phyloP scores from a whole-genome alignment of 2,888 invertebrate genomes.

The Esperia sulphurella region DNA sequence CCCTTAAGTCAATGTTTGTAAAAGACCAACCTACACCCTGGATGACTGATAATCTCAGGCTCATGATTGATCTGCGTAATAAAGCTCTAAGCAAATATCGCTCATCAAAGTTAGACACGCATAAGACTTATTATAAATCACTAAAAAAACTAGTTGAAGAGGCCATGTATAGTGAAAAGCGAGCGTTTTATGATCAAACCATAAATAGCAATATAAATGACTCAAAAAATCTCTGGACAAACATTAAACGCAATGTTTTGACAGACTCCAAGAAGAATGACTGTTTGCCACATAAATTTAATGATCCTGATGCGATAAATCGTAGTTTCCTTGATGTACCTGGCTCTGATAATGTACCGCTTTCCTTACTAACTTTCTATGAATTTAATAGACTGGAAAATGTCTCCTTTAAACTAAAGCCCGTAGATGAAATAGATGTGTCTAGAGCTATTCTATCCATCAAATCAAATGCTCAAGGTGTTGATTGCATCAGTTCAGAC shows the following conservation, averaged over 20 bases:
- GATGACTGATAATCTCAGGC: constrained; percentile 15
- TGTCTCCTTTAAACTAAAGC: not conserved
- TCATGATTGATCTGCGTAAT: constrained; percentile 16
- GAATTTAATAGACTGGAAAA: not conserved
- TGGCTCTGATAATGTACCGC: not conserved
- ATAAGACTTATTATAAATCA: constrained; percentile 11
- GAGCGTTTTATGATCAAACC: constrained; percentile 5
- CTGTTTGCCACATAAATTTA: not conserved
- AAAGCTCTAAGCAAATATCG: constrained; percentile 8
- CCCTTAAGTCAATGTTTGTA: constrained; percentile 3
- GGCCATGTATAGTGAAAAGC: constrained; percentile 14
- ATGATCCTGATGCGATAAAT: constrained; percentile 1
- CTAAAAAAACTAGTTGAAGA: constrained; percentile 12
- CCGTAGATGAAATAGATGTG: not conserved
- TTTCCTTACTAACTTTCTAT: not conserved
- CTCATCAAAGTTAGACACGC: constrained; percentile 1
- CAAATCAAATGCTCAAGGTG: not conserved
- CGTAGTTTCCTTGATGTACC: constrained; percentile 1
- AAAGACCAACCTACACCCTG: constrained; percentile 13
- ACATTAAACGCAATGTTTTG: not conserved
- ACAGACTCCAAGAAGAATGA: not conserved
- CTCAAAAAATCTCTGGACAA: constrained; percentile 10
- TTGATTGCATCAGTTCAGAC: not conserved
- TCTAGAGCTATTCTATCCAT: not conserved
- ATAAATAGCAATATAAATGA: constrained; percentile 13